Base-by-base conservation (phyloP, 2,797 vertebrate species). In the Gambelia wislizenii region DNA sequence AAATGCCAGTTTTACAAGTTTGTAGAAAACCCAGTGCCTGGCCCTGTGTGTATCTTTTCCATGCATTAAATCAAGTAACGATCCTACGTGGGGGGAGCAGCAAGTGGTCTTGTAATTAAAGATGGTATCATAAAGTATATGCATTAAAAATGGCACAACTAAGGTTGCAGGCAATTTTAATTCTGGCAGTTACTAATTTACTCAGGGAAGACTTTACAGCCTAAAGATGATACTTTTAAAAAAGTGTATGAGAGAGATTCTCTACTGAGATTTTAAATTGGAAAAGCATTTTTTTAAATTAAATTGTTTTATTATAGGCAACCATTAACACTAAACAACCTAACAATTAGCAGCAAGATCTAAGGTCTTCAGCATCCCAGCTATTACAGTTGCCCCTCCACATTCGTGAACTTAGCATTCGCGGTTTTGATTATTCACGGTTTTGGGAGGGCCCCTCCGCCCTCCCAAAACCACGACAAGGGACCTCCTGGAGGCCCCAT, bases 91-190 rank as follows among this genome's bases (percentile, higher is more conserved):
- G 87, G 44, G 18, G 70, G 39, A 69, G 47, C 72, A 14, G 59
- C 67, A 79, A 84, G 87, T 89, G 82, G 74, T 84, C 87, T 89
- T 84, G 74, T 89, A 89, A 89, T 84, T 84, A 84, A 84, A 84
- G 82, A 89, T 84, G 87, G 61, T 78, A 84, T 89, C 87, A 84
- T 89, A 84, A 89, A 84, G 82, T 84, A 84, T 89, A 69, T 78
- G 87, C 74, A 89, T 84, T 89, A 84, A 78, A 70, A 36, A 49
- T 75, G 39, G 36, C 74, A 79, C 59, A 69, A 79, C 47, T 44
- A 79, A 89, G 83, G 82, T 79, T 89, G 75, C 82, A 84, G 83
- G 61, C 87, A 89, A 84, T 89, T 89, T 70, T 89, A 84, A 84
- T 89, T 84, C 47, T 89, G 27, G 18, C 47, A 78, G 78, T 89